Base-by-base conservation (phyloP, 1,140 invertebrate species). In the Bombus polaris region DNA sequence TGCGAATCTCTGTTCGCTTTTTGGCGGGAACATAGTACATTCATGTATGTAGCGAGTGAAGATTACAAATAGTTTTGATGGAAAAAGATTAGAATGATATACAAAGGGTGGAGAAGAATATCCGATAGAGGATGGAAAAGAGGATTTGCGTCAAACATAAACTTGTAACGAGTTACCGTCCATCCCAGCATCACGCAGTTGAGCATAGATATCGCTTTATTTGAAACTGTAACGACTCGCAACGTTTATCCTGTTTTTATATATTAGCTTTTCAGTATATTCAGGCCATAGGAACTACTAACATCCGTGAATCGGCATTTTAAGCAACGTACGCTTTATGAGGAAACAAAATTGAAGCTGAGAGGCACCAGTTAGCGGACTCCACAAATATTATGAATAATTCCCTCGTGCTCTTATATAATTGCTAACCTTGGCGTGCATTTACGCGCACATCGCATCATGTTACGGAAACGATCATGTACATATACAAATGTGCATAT, bases 331-430 rank as follows among this genome's bases (percentile, higher is more conserved):
- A 18, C 0, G 8, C 3, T 39, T 3, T 15, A 15, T 15, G 68
- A 44, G 35, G 35, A 83, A 77, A 83, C 37, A 47, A 44, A 57
- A 83, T 39, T 28, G 25, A 66, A 3, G 37, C 4, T 3, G 42
- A 25, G 1, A 47, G 6, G 10, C 28, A 5, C 0, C 2, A 35
- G 1, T 32, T 28, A 22, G 3, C 32, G 5, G 28, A 42, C 62
- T 66, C 22, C 57, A 18, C 53, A 73, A 85, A 72, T 65, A 73
- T 53, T 66, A 15, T 25, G 77, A 81, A 66, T 85, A 81, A 85
- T 42, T 81, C 8, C 0, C 32, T 0, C 12, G 2, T 12, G 39
- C 25, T 32, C 32, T 2, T 12, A 68, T 66, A 53, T 37, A 80
- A 72, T 79, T 71, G 47, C n/a, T 18, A 72, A 83, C 35, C 37